Base-by-base conservation (phyloP, 2,888 invertebrate genomes). In the Cheilosia pagana region DNA sequence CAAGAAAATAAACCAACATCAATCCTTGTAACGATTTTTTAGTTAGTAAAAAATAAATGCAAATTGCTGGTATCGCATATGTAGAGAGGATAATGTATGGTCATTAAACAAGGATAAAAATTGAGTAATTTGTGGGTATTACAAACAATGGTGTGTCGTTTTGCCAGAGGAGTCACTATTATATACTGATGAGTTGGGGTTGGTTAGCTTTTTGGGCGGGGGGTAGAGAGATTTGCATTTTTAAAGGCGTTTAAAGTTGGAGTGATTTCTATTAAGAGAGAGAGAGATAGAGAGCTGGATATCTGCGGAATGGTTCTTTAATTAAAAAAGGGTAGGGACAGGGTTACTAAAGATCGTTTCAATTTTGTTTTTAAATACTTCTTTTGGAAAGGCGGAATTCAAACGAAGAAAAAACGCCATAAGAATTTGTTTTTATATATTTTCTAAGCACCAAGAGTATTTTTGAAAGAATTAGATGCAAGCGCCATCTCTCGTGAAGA, bases 11-110 rank as follows among this genome's bases (percentile, higher is more conserved):
- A 57, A 63, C 28, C 50, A 50, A 7, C 78, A 83, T 83, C 78
- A 74, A 79, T 83, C 83, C 59, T 75, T 74, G 79, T 70, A 79
- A 83, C 53, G 68, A 48, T 79, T 79, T 79, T 74, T 78, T 83
- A 83, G 74, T 78, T 79, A 83, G 83, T 83, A 68, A 78, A 83
- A 83, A 70, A 83, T 74, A 83, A 83, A 83, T 74, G 74, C 74
- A 83, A 83, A 83, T 74, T 75, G 74, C 65, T 59, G 70, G 70
- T 78, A 79, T 83, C 52, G 74, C 28, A 28, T 62, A 83, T 79
- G 79, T 70, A 79, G 74, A 83, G 75, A 70, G 79, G 78, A 83
- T 79, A 83, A 83, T 83, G 59, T 79, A 75, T 70, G 68, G 83
- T 75, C 78, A 65, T 75, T 79, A 83, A 83, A 83, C 70, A 77